Conservation (phyloP, 2,888 invertebrate species). For the Andrena dorsata region DNA sequence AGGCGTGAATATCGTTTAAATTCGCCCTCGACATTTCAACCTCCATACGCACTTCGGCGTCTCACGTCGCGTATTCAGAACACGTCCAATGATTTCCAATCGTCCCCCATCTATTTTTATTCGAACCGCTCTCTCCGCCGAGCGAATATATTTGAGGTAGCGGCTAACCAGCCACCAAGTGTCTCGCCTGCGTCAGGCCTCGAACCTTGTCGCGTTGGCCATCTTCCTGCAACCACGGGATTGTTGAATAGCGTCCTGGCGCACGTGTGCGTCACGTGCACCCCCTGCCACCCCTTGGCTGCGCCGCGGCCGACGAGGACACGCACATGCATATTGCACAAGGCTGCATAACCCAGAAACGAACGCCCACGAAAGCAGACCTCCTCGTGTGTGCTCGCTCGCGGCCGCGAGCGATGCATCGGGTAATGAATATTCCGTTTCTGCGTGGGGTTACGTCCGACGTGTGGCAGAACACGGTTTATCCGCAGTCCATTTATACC, state of each 20-base stretch:
- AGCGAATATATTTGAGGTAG: neutral
- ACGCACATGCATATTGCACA: slow-evolving; percentile 50
- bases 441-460: slow-evolving; percentile 32
- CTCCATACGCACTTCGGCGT: too few relatives aligned
- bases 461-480: slow-evolving; percentile 13
- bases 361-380: slow-evolving; percentile 37
- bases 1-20: too few relatives aligned
- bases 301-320: slow-evolving; percentile 8
- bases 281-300: neutral
- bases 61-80: too few relatives aligned
- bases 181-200: neutral
- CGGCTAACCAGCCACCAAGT: neutral
- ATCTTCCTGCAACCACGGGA: slow-evolving; percentile 14
- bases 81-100: neutral
- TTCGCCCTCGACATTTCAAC: neutral
- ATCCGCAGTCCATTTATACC: slow-evolving; percentile 34
- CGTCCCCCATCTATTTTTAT: neutral
- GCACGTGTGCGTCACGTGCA: slow-evolving; percentile 46
- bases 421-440: slow-evolving; percentile 60
- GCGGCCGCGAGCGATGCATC: slow-evolving; percentile 43
- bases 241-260: slow-evolving; percentile 27
- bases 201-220: neutral
- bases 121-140: neutral
- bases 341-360: slow-evolving; percentile 56
- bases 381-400: slow-evolving; percentile 16